Evolutionary conservation across 2,888 invertebrate species (phyloP).

Genomic region (Athripsodes cinereus): DNA sequence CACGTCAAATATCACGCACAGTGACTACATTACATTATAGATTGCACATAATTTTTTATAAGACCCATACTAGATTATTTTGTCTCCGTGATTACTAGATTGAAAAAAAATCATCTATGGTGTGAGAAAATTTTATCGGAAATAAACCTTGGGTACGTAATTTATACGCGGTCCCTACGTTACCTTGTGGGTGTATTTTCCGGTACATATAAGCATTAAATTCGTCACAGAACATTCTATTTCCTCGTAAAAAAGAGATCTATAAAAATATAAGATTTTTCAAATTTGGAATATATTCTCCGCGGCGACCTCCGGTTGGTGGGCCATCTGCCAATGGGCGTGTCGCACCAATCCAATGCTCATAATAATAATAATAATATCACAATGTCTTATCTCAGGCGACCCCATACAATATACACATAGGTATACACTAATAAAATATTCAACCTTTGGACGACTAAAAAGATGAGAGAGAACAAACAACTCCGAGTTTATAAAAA

Average conservation of each 20-base stretch:
- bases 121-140: too few relatives aligned
- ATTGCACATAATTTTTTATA: too few relatives aligned
- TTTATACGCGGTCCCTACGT: too few relatives aligned
- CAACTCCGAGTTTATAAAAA: too few relatives aligned
- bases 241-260: neutral
- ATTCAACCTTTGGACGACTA: neutral
- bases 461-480: too few relatives aligned
- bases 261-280: slow-evolving; percentile 4
- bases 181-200: neutral
- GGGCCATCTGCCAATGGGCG: slow-evolving; percentile 25
- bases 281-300: slow-evolving; percentile 9
- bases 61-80: too few relatives aligned
- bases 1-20: too few relatives aligned
- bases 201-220: neutral
- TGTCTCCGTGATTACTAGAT: too few relatives aligned
- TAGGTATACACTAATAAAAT: too few relatives aligned
- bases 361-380: slow-evolving; percentile 14
- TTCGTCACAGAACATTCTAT: neutral
- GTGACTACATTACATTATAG: too few relatives aligned
- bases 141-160: too few relatives aligned
- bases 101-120: too few relatives aligned
- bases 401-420: slow-evolving; percentile 2
- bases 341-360: slow-evolving; percentile 26
- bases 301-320: slow-evolving; percentile 21
- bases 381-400: slow-evolving; percentile 22